Percentiles rank a stretch among this genome's conserved stretches.
These are phyloP conservation scores for Cephonodes hylas DNA, from an alignment of 2,888 invertebrate genomes.

Conservation along the genomic window DNA sequence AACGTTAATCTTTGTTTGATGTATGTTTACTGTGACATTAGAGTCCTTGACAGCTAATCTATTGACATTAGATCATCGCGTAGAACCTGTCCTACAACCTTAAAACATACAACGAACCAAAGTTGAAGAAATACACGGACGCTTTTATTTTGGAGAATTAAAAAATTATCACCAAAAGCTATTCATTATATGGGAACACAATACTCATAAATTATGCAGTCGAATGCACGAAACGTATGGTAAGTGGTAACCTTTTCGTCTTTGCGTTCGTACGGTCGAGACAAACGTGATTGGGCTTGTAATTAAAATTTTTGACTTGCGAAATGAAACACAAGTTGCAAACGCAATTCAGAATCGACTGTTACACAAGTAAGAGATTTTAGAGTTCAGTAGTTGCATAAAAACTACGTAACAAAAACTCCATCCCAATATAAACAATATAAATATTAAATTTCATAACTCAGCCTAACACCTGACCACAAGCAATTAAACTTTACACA, in stretches of 20 bases:
- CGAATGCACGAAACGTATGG: constrained; percentile 20
- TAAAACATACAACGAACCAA: constrained; percentile 36
- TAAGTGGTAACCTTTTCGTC: constrained; percentile 20
- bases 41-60: constrained; percentile 58
- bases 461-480: not conserved
- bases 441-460: not conserved
- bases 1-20: not conserved
- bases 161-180: constrained; percentile 5
- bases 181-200: not conserved
- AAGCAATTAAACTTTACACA: constrained; percentile 4
- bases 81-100: constrained; percentile 61
- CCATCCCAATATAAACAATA: not conserved
- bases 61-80: constrained; percentile 70
- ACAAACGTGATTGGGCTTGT: constrained; percentile 27
- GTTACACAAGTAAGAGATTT: not conserved
- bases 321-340: constrained; percentile 18
- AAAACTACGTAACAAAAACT: not conserved
- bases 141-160: constrained; percentile 12
- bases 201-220: constrained; percentile 10
- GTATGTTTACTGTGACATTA: constrained; percentile 5
- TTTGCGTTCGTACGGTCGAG: constrained; percentile 21
- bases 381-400: not conserved
- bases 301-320: constrained; percentile 27
- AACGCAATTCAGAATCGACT: not conserved
- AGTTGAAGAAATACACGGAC: constrained; percentile 31